Evolutionary conservation across 2,797 vertebrate species (phyloP).

Genomic region (Poeciliopsis infans): DNA sequence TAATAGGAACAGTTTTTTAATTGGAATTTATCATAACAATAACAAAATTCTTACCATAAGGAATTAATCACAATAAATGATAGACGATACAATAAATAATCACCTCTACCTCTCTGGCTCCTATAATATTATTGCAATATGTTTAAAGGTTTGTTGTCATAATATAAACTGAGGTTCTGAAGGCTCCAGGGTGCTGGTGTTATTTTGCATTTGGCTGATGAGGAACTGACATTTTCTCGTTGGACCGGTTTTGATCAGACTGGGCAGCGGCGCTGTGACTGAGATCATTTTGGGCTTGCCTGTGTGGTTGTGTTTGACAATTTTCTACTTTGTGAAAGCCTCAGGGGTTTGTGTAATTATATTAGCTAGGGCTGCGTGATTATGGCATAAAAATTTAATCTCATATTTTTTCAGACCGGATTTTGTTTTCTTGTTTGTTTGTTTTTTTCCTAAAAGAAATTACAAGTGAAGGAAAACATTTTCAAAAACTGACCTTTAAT

Average conservation of each 20-base stretch:
- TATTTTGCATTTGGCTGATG: background rate
- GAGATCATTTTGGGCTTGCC: background rate
- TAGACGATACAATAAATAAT: too few species aligned
- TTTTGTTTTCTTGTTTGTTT: too few species aligned
- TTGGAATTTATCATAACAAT: too few species aligned
- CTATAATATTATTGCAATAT: background rate
- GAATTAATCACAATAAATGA: too few species aligned
- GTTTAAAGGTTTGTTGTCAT: background rate
- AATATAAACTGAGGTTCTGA: background rate
- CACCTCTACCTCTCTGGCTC: too few species aligned
- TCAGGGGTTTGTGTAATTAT: background rate
- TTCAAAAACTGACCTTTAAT: too few species aligned
- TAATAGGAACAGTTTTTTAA: too few species aligned
- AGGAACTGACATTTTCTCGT: background rate
- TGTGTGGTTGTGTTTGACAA: background rate
- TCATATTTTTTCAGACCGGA: too few species aligned
- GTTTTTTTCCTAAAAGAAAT: too few species aligned
- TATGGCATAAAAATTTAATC: too few species aligned
- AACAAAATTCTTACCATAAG: too few species aligned
- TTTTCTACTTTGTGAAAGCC: background rate
- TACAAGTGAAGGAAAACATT: too few species aligned
- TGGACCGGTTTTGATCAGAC: constrained; percentile 2
- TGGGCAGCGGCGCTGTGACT: background rate
- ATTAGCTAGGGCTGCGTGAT: background rate
- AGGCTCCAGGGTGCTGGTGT: background rate